Percentiles rank a stretch among this genome's conserved stretches.
phyloP scores from a whole-genome alignment of 2,888 invertebrate genomes.

The Pachydiplax longipennis region DNA sequence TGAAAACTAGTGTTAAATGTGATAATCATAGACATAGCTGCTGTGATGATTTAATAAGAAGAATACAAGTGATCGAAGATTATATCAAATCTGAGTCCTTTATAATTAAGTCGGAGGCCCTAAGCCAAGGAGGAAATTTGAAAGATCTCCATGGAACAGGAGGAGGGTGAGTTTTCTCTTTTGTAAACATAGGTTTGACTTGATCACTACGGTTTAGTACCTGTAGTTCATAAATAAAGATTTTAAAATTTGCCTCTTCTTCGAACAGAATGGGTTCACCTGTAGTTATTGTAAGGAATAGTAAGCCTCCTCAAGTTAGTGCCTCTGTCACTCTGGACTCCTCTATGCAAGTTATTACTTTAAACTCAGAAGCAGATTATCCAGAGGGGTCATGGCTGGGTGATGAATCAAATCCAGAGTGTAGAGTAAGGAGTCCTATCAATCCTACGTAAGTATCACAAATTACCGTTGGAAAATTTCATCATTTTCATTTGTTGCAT shows the following conservation, averaged over 20 bases:
- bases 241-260: not conserved
- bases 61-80: conserved; percentile 26
- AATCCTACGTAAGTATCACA: conserved; percentile 58
- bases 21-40: conserved; percentile 49
- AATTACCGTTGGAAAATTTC: not conserved
- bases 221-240: not conserved
- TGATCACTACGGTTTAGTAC: not conserved
- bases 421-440: conserved; percentile 61
- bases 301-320: conserved; percentile 49
- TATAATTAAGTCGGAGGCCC: not conserved
- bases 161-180: not conserved
- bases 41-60: conserved; percentile 50
- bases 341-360: conserved; percentile 54
- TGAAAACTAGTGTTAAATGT: conserved; percentile 43
- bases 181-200: not conserved
- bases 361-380: conserved; percentile 58
- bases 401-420: conserved; percentile 61
- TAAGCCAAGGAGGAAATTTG: conserved; percentile 11
- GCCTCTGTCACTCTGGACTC: conserved; percentile 51
- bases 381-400: conserved; percentile 64
- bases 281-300: conserved; percentile 39
- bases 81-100: conserved; percentile 14
- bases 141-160: conserved; percentile 15
- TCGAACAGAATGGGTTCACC: conserved; percentile 3
- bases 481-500: not conserved